A percentile compares a stretch with the other conserved stretches of the same genome.
These are phyloP conservation scores for Dione vanillae DNA, from an alignment of 2,888 invertebrate species.

Conservation along the genomic window DNA sequence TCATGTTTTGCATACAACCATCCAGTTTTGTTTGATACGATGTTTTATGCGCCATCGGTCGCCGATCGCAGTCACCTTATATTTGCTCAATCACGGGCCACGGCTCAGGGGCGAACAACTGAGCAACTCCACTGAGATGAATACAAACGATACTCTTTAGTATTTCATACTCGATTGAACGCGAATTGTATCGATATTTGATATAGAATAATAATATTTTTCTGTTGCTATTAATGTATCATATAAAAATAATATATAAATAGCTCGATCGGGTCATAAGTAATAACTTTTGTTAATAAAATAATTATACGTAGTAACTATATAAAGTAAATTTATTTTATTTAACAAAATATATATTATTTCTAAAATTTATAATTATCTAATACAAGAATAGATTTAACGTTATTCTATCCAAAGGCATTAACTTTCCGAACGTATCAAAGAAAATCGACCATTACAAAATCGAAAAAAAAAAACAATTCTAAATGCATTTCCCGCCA, in stretches of 20 bases:
- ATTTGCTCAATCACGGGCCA: slow-evolving; percentile 67
- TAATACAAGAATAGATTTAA: slow-evolving; percentile 10
- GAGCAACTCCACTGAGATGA: slow-evolving; percentile 56
- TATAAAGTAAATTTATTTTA: no score
- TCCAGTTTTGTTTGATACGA: slow-evolving; percentile 63
- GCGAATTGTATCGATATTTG: slow-evolving; percentile 31
- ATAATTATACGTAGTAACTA: no score
- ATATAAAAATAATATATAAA: not conserved
- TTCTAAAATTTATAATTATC: not conserved
- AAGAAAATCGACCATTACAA: slow-evolving; percentile 79
- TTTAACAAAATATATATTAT: no score
- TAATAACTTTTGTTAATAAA: no score
- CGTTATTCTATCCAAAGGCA: slow-evolving; percentile 16
- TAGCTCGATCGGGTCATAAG: no score
- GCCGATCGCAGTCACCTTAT: slow-evolving; percentile 61
- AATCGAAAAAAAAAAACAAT: slow-evolving; percentile 65
- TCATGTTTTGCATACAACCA: slow-evolving; percentile 47
- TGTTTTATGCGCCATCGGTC: slow-evolving; percentile 75
- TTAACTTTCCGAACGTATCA: slow-evolving; percentile 68
- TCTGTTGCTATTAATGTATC: not conserved
- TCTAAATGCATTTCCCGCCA: slow-evolving; percentile 82
- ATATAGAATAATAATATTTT: slow-evolving; percentile 20
- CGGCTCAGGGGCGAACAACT: slow-evolving; percentile 49
- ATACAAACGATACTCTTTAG: slow-evolving; percentile 66
- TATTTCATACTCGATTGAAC: slow-evolving; percentile 46